Percentiles rank a stretch among this genome's conserved stretches.
phyloP scores from a whole-genome alignment of 37 sponge, comb jelly and placozoan species.

The Lycopodina hypogea region DNA sequence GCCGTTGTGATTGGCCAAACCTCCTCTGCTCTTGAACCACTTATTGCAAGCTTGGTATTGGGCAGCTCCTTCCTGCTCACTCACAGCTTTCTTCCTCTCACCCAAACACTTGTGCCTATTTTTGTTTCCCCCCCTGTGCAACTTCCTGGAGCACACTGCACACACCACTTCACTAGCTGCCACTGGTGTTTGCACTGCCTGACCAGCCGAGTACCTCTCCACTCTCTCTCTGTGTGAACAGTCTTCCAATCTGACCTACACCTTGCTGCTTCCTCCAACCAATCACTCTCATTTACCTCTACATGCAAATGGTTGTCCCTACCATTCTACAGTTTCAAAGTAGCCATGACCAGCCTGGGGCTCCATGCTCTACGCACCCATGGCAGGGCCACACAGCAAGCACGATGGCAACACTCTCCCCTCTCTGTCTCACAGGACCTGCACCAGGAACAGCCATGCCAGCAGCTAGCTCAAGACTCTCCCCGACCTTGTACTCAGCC shows the following conservation, averaged over 20 bases:
- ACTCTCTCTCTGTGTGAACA: background rate
- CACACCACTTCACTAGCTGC: conserved; percentile 8
- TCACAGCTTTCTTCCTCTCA: conserved; percentile 16
- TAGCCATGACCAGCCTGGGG: too few species aligned
- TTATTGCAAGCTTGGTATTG: background rate
- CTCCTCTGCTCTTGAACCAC: conserved; percentile 13
- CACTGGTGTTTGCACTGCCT: background rate
- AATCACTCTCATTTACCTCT: background rate
- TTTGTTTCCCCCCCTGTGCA: background rate
- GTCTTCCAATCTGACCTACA: background rate
- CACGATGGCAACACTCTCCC: background rate
- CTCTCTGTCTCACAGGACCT: background rate
- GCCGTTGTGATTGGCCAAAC: background rate
- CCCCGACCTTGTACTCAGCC: too few species aligned
- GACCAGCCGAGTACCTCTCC: background rate
- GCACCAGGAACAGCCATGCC: background rate
- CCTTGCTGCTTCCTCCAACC: background rate
- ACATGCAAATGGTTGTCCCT: too few species aligned
- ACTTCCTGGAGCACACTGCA: background rate
- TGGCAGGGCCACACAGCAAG: background rate
- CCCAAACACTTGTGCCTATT: background rate
- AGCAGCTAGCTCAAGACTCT: too few species aligned
- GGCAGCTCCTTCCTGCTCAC: conserved; percentile 9
- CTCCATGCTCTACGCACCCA: too few species aligned
- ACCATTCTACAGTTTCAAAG: too few species aligned